Evolutionary conservation across 2,113 vertebrate species (phyloP).

Genomic region (Ptychochromis oligacanthus): DNA sequence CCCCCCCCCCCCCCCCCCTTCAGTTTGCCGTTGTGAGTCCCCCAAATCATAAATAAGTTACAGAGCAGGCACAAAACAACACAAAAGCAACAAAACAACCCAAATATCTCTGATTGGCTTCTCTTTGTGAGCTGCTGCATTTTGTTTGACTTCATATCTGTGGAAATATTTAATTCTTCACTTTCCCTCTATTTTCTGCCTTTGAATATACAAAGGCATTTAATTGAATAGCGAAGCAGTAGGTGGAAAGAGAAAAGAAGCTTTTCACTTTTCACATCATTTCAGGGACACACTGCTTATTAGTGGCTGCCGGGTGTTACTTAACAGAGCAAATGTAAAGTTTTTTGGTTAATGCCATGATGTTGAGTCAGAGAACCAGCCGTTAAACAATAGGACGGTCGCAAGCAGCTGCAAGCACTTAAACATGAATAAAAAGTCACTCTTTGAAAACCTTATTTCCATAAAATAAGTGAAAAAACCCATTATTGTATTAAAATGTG

Average conservation of each 20-base stretch:
- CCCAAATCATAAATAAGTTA: conserved; percentile 74
- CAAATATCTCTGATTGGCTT: conserved; percentile 25
- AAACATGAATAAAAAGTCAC: background rate
- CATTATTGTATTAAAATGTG: background rate
- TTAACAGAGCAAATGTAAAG: background rate
- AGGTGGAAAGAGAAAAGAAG: background rate
- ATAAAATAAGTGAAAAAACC: background rate
- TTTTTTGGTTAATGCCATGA: background rate
- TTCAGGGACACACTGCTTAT: conserved; percentile 17
- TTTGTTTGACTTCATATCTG: background rate
- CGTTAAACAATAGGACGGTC: background rate
- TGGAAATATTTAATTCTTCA: background rate
- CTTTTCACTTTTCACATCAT: conserved; percentile 9
- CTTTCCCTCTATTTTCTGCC: background rate
- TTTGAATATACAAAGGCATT: background rate
- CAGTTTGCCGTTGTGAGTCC: conserved; percentile 42
- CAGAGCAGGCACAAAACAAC: conserved; percentile 23
- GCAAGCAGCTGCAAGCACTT: background rate
- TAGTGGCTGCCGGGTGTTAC: background rate
- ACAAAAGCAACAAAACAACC: conserved; percentile 28
- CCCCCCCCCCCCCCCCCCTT: conserved; percentile 2
- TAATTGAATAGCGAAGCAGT: background rate
- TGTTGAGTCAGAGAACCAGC: background rate
- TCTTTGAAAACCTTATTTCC: background rate
- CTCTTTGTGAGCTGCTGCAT: background rate